These are phyloP conservation scores for Ptychodera flava DNA, from an alignment of 35 echinoderm and acorn worm species.

Conservation along the genomic window DNA sequence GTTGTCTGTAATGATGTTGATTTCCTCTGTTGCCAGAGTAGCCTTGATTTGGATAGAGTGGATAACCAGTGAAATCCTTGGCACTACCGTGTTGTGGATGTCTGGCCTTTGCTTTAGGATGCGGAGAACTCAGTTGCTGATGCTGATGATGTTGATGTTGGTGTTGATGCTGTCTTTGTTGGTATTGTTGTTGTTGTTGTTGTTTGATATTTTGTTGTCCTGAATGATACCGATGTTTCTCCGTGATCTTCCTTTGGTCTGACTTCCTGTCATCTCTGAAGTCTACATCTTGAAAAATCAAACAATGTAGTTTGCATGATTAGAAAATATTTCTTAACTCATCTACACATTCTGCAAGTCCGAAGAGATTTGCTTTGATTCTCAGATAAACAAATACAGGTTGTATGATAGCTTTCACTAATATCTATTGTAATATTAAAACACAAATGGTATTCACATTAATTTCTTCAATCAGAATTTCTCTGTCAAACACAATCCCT, in stretches of 20 bases:
- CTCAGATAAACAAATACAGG: no score
- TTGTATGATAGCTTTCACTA: no score
- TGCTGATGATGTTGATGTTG: background rate
- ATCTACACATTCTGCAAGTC: no score
- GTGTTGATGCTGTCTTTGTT: background rate
- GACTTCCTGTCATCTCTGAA: background rate
- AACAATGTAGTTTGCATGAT: no score
- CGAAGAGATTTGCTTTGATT: no score
- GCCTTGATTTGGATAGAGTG: background rate
- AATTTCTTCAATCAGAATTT: no score
- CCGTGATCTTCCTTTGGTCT: background rate
- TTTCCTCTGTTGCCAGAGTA: background rate
- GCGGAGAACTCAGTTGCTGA: background rate
- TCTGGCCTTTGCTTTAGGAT: background rate
- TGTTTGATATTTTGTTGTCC: background rate
- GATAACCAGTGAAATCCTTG: background rate
- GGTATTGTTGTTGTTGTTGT: background rate
- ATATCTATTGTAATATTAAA: no score
- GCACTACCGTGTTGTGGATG: background rate
- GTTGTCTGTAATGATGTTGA: background rate
- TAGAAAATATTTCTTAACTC: no score
- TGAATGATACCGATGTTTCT: background rate
- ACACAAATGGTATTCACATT: no score
- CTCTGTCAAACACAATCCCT: no score
- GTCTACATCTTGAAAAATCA: no score